A percentile compares a stretch with the other conserved stretches of the same genome.
These are phyloP conservation scores for Xanthia togata DNA, from an alignment of 2,888 invertebrate genomes.

Conservation along the genomic window DNA sequence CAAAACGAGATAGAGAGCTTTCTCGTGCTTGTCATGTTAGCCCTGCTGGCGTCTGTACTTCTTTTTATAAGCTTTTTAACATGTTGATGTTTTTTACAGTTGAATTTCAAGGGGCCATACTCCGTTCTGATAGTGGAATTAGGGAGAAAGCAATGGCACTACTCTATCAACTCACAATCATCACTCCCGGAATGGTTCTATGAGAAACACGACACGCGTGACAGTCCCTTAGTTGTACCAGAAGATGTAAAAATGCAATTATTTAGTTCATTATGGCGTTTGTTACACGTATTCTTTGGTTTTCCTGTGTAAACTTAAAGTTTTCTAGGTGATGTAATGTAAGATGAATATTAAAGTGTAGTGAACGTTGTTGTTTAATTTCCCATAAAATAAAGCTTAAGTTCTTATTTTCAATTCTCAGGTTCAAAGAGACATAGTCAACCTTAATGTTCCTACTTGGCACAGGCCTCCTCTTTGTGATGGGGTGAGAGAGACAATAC, in stretches of 20 bases:
- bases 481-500: not conserved
- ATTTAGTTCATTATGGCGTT: constrained; percentile 60
- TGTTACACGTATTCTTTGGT: constrained; percentile 44
- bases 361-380: not conserved
- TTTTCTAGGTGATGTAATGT: not conserved
- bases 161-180: constrained; percentile 69
- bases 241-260: constrained; percentile 68
- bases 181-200: constrained; percentile 78
- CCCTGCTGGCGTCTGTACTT: no score
- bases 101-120: constrained; percentile 71
- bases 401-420: no score
- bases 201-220: constrained; percentile 61
- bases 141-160: constrained; percentile 72
- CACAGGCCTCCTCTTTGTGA: not conserved
- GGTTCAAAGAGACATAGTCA: not conserved
- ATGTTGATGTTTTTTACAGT: not conserved
- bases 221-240: constrained; percentile 70
- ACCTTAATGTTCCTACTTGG: not conserved
- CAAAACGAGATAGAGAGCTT: no score
- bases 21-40: no score
- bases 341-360: not conserved
- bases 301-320: constrained; percentile 6
- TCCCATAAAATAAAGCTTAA: not conserved
- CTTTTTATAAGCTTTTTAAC: not conserved
- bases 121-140: constrained; percentile 70